Evolutionary conservation across 1,140 invertebrate species (phyloP).

Genomic region (Papilio dardanus): DNA sequence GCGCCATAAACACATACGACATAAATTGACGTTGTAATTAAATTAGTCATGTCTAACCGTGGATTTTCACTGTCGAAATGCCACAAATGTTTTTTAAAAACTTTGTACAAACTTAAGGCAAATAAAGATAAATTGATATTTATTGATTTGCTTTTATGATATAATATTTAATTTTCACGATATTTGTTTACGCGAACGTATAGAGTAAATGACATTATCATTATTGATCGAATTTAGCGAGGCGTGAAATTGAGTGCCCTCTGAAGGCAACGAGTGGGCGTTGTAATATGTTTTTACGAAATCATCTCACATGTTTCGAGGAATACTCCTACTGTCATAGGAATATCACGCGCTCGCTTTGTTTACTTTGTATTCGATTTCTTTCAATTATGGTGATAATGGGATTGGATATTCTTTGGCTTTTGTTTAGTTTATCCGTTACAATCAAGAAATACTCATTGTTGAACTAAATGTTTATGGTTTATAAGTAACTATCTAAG

Average conservation of each 20-base stretch:
- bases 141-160: neutral
- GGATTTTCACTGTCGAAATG: neutral
- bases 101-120: neutral
- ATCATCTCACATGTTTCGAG: neutral
- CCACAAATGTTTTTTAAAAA: neutral
- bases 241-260: slow-evolving; percentile 7
- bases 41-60: neutral
- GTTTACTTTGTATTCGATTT: neutral
- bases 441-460: neutral
- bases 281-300: slow-evolving; percentile 6
- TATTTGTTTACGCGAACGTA: neutral
- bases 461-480: neutral
- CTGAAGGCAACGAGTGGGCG: slow-evolving; percentile 12
- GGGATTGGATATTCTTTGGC: neutral
- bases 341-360: neutral
- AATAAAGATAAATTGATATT: neutral
- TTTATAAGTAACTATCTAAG: too few species aligned
- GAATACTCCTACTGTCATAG: neutral
- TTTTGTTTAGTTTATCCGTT: neutral
- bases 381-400: neutral
- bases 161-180: neutral
- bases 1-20: neutral
- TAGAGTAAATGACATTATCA: slow-evolving; percentile 7
- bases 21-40: neutral
- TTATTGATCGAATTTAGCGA: slow-evolving; percentile 10